Conservation (phyloP, 2,113 vertebrate species). For the Hyperopisus bebe region DNA sequence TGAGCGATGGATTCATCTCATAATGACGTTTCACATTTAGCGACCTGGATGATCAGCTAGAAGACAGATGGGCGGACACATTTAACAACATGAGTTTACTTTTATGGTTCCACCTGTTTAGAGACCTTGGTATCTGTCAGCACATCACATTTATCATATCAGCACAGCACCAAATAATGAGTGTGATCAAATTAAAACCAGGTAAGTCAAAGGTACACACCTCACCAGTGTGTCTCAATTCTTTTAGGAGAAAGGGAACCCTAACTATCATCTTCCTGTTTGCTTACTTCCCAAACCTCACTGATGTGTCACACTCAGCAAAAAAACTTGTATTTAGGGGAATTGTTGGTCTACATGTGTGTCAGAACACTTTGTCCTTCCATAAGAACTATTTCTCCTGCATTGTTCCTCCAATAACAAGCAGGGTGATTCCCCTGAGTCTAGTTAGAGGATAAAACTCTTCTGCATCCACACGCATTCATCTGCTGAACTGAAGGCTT, state of each 20-base stretch:
- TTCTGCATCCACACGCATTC: background rate
- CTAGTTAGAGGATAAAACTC: background rate
- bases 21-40: background rate
- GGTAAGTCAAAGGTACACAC: background rate
- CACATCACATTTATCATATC: background rate
- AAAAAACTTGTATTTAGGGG: background rate
- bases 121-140: background rate
- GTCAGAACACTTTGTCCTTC: background rate
- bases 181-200: background rate
- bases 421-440: background rate
- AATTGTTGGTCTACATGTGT: background rate
- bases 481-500: background rate
- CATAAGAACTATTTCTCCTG: background rate
- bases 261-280: background rate
- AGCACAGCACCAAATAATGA: background rate
- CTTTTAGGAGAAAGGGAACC: background rate
- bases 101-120: background rate
- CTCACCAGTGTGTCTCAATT: background rate
- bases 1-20: too few relatives aligned
- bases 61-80: background rate
- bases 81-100: background rate
- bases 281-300: background rate
- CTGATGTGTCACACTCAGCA: background rate
- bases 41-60: background rate
- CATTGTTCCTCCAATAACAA: background rate